Conservation (phyloP, 2,113 vertebrate species). For the Lasiurus cinereus region DNA sequence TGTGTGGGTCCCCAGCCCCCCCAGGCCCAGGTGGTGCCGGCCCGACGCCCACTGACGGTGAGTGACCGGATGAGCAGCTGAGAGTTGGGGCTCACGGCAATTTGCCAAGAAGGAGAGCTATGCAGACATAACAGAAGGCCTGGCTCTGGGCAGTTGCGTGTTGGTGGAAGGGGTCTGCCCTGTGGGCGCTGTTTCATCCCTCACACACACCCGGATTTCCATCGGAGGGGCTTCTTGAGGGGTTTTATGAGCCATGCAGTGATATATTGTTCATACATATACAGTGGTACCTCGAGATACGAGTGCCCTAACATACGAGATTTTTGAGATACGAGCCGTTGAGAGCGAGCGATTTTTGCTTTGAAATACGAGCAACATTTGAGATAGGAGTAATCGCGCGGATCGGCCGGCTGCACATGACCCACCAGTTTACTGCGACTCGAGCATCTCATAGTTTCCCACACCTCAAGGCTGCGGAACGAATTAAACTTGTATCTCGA, state of each 20-base stretch:
- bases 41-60: accelerated
- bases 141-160: conserved; percentile 64
- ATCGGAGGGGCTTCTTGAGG: conserved; percentile 80
- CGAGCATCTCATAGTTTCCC: too few relatives aligned
- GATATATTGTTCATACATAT: conserved; percentile 61
- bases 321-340: too few relatives aligned
- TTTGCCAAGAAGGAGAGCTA: neutral
- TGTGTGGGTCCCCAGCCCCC: neutral
- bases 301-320: too few relatives aligned
- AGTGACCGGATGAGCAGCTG: accelerated
- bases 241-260: conserved; percentile 83
- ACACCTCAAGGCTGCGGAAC: too few relatives aligned
- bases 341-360: too few relatives aligned
- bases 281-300: too few relatives aligned
- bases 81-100: neutral
- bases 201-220: conserved; percentile 83
- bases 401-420: too few relatives aligned
- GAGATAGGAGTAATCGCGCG: too few relatives aligned
- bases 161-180: conserved; percentile 78
- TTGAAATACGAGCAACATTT: too few relatives aligned
- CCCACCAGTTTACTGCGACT: too few relatives aligned
- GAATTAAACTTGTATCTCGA: too few relatives aligned
- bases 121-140: neutral
- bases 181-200: conserved; percentile 78
- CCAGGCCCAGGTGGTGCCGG: accelerated